Evolutionary conservation across 1,140 invertebrate species (phyloP).

Genomic region (Physella acuta): DNA sequence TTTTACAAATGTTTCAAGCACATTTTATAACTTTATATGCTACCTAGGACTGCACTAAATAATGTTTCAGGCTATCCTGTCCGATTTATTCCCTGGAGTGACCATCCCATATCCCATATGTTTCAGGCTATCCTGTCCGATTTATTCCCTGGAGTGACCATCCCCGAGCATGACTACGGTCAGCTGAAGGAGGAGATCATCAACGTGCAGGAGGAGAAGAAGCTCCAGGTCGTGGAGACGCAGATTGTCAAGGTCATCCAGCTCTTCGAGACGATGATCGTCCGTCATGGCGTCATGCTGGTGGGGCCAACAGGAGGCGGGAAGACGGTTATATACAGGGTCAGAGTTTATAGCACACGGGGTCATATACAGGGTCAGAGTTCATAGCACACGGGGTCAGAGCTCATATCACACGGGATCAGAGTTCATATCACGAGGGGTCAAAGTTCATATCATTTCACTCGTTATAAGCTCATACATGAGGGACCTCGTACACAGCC

Average conservation of each 20-base stretch:
- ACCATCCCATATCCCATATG: conserved; percentile 64
- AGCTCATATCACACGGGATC: too few species aligned
- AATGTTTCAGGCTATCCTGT: conserved; percentile 61
- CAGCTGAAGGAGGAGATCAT: conserved; percentile 53
- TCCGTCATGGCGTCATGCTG: conserved; percentile 62
- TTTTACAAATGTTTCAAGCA: too few species aligned
- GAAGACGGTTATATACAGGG: conserved; percentile 51
- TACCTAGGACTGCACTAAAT: too few species aligned
- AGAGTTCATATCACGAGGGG: too few species aligned
- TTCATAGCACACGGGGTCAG: too few species aligned
- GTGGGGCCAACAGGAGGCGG: conserved; percentile 60
- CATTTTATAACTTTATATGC: too few species aligned
- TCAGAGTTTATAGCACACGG: too few species aligned
- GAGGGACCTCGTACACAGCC: too few species aligned
- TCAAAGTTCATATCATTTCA: too few species aligned
- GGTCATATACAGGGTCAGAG: too few species aligned
- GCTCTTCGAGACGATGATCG: conserved; percentile 61
- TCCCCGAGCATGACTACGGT: conserved; percentile 60
- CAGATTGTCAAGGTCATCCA: conserved; percentile 61
- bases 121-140: conserved; percentile 60
- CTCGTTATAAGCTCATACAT: too few species aligned
- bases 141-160: conserved; percentile 60
- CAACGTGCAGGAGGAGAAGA: conserved; percentile 32
- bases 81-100: conserved; percentile 61
- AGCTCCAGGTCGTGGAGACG: conserved; percentile 47